A percentile compares a stretch with the other conserved stretches of the same genome.
These are phyloP conservation scores for Cheilosia grossa DNA, from an alignment of 2,888 invertebrate genomes.

Conservation along the genomic window DNA sequence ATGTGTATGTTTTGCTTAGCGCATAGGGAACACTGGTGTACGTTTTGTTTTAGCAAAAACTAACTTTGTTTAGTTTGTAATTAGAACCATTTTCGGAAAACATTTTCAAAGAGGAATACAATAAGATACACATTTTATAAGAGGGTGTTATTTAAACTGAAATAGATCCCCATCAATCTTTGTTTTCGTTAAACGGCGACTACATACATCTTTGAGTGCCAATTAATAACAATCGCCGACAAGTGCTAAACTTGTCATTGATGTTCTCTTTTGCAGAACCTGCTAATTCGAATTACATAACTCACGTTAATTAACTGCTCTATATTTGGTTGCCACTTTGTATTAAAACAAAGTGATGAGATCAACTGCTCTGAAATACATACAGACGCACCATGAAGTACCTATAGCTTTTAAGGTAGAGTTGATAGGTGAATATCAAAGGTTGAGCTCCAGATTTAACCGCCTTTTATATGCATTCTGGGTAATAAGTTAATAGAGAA, in stretches of 20 bases:
- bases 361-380: neutral
- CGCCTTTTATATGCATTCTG: too few species aligned
- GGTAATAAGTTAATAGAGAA: too few species aligned
- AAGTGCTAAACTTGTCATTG: conserved; percentile 7
- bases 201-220: conserved; percentile 7
- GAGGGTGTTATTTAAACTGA: too few species aligned
- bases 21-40: neutral
- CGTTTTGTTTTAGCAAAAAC: neutral
- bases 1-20: neutral
- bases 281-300: conserved; percentile 33
- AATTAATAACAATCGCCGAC: conserved; percentile 13
- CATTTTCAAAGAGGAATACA: neutral
- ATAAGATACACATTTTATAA: neutral
- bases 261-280: conserved; percentile 1
- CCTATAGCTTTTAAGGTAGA: too few species aligned
- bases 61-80: conserved; percentile 11
- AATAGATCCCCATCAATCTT: neutral
- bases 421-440: too few species aligned
- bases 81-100: neutral
- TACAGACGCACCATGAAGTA: too few species aligned
- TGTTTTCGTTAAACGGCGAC: neutral
- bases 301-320: conserved; percentile 15
- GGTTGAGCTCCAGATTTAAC: too few species aligned
- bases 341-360: neutral
- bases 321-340: conserved; percentile 8